phyloP scores from a whole-genome alignment of 2,888 invertebrate genomes.

The Galeruca laticollis region DNA sequence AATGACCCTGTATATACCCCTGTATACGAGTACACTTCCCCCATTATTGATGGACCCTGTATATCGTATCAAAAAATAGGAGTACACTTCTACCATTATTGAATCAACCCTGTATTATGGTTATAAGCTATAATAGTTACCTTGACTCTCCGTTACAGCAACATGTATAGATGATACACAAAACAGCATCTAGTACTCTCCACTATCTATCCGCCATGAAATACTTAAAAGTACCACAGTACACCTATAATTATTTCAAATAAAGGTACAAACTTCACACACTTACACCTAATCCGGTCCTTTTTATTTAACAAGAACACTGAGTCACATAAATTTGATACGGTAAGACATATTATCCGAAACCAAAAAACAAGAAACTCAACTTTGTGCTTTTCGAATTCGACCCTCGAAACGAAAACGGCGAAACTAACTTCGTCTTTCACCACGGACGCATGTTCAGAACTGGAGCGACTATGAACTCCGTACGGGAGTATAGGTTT shows the following conservation, averaged over 20 bases:
- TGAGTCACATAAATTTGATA: neutral
- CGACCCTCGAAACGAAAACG: constrained; percentile 32
- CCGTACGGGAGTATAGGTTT: constrained; percentile 13
- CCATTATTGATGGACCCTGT: no score
- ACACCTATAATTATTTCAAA: neutral
- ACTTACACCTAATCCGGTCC: neutral
- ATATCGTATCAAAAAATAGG: no score
- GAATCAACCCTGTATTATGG: no score
- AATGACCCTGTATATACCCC: no score
- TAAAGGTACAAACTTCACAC: constrained; percentile 7
- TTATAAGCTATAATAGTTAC: neutral
- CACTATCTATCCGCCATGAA: neutral
- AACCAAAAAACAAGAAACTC: constrained; percentile 7
- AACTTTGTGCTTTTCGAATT: constrained; percentile 29
- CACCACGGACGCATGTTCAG: constrained; percentile 38
- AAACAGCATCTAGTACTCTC: neutral
- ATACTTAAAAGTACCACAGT: neutral
- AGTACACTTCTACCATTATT: no score
- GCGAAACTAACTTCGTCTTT: constrained; percentile 19
- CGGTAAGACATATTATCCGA: neutral
- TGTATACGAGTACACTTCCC: no score
- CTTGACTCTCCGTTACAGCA: neutral
- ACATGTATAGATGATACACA: neutral
- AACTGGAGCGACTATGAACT: constrained; percentile 36
- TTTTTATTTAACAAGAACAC: neutral